phyloP scores from a whole-genome alignment of 2,797 vertebrate species.

The Oophaga sylvatica region DNA sequence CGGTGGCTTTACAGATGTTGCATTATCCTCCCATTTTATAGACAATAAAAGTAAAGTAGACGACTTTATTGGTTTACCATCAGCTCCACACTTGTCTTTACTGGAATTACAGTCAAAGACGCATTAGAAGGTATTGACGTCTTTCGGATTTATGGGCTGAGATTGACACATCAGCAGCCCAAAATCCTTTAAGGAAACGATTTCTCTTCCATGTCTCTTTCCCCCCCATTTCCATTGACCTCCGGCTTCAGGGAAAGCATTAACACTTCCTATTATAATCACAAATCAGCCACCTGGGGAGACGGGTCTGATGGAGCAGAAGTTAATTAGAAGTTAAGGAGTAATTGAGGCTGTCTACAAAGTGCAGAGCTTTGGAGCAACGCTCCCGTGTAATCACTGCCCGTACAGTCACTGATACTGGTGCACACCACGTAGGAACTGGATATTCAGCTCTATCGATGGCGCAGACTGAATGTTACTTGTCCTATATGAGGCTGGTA shows the following conservation, averaged over 20 bases:
- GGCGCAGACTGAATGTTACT: background rate
- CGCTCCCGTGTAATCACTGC: background rate
- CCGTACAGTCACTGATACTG: background rate
- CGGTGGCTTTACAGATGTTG: constrained; percentile 11
- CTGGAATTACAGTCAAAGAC: constrained; percentile 44
- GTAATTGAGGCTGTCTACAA: background rate
- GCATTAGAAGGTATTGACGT: constrained; percentile 56
- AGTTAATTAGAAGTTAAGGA: constrained; percentile 10
- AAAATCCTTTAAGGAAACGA: constrained; percentile 51
- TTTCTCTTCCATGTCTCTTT: constrained; percentile 42
- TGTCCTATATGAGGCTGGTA: background rate
- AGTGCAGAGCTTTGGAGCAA: background rate
- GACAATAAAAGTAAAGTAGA: constrained; percentile 9
- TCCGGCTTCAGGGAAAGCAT: constrained; percentile 39
- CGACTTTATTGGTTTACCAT: constrained; percentile 38
- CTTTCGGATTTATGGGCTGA: constrained; percentile 43
- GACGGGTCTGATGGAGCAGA: constrained; percentile 21
- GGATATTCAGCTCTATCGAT: background rate
- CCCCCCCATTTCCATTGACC: constrained; percentile 38
- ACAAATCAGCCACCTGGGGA: constrained; percentile 49
- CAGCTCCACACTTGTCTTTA: constrained; percentile 40
- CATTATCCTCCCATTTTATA: constrained; percentile 3
- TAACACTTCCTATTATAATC: constrained; percentile 44
- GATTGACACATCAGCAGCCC: constrained; percentile 50
- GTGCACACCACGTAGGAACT: background rate